Evolutionary conservation across 2,888 invertebrate genomes (phyloP), one percentile per base, ranked within the genome.

Genomic region (Unio pictorum): DNA sequence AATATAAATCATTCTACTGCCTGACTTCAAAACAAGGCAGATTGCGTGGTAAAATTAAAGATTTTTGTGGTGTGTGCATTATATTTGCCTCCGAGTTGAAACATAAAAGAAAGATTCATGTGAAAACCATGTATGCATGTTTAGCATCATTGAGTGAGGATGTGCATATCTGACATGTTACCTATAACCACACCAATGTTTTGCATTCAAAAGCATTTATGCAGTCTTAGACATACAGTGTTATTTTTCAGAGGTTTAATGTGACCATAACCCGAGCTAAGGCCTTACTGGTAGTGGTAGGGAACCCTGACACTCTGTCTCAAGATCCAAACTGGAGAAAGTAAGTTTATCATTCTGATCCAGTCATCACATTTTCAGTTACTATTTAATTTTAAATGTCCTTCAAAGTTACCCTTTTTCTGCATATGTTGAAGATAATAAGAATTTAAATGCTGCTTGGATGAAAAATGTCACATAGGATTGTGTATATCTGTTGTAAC

Each of bases 251-350:
- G 86, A 82, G 87, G 63, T 86, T 88, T 69, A 88, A 88, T 74
- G 87, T 88, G 60, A 84, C 88, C 7, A 60, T 87, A 26, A 88
- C 87, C 2, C 67, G 88, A 69, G 83, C 87, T 54, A 86, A 86
- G 69, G 85, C 87, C 5, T 79, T 87, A 66, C 69, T 87, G 64
- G 81, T 88, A 64, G 82, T 87, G 26, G 75, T 88, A 56, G 88
- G 88, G 17, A 86, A 88, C 71, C 86, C 87, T 7, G 70, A 76
- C 59, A 80, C 84, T 20, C 75, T 88, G 60, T 71, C 78, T 64
- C 68, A 73, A 61, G 86, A 87, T 67, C n/a, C 68, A 8, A 72
- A 83, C 68, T 87, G 86, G 87, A 79, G 76, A 69, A 74, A 72
- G 86, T 86, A 71, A 79, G 80, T 74, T 45, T 11, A 45, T 45